Evolutionary conservation across 2,113 vertebrate species (phyloP), one percentile per base, ranked within the genome.

Genomic region (Tragulus kanchil): DNA sequence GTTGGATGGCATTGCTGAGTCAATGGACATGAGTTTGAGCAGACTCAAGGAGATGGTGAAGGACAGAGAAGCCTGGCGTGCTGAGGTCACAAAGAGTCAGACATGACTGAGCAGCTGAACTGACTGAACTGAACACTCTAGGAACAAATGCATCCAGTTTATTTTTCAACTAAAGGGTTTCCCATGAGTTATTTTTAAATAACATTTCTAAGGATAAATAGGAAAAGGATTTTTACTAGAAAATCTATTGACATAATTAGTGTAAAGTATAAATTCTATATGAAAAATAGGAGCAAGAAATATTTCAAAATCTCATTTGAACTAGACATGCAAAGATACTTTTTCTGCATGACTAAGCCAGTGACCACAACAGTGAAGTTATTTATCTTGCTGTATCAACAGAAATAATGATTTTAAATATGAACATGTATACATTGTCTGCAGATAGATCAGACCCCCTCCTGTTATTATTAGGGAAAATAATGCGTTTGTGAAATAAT

Each of bases 181-280:
- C 54, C 7, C 15, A 58, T 61, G 25, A 42, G 3, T 62, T 69
- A n/a, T 4, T 17, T 81, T 77, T 69, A 48, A 31, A 87, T 69
- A 56, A 50, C 61, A 85, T 83, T 93, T 4, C 48, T 69, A 90
- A 94, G 31, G 31, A 71, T 71, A 90, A 31, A 93, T 71, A 67
- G 45, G 71, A 79, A 15, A 96, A 81, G 3, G 65, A 17, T 19
- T 86, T 48, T 89, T 75, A 93, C 42, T 79, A 91, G 26, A 85
- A 84, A 96, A 59, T 58, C 0, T 83, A 92, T 83, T 97, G 90
- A 7, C 59, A 92, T 92, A 93, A 97, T 96, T 97, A 93, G 28
- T 92, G 14, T 84, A 93, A 95, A 95, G 95, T 93, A 36, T 12
- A 93, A 92, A 86, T 90, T 97, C 86, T 61, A 58, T 45, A 89